Base-by-base conservation (phyloP, 1,140 invertebrate species). In the Formica exsecta region DNA sequence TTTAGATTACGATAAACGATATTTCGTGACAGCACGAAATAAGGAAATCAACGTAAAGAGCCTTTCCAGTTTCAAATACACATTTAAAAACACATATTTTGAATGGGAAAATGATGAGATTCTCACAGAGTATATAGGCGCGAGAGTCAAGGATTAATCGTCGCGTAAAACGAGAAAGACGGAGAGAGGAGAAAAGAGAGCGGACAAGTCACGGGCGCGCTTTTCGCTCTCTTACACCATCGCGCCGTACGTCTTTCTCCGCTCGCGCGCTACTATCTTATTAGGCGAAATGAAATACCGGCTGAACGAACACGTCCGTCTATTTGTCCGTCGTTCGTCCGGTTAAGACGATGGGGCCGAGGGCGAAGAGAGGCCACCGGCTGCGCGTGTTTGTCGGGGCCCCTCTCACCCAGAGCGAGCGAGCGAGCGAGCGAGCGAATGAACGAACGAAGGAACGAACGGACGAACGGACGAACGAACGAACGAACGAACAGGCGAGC, bases 281-380 rank as follows among this genome's bases (percentile, higher is more conserved):
- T 90, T 91, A 91, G 79, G 59, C 68, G 62, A 88, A 92, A 88
- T 89, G 44, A 80, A 89, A 87, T 90, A 88, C 76, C 65, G 87
- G 71, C 87, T 79, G 89, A 92, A 89, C 64, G 84, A 86, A 85
- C 79, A 91, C 84, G 88, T 92, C 85, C 84, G 86, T 88, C 89
- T 92, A 92, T 94, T 93, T 93, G 88, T 91, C 87, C 84, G 87
- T 65, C 68, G 66, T 74, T 62, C 73, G 73, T 88, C 80, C 86
- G 66, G 66, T 88, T 88, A 88, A 86, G 59, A 83, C 48, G 86
- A 90, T 59, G 77, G 77, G 73, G 84, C 83, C 73, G 86, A 90
- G 83, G 83, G 65, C 83, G 89, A 90, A 62, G 89, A 83, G 77
- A 88, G 57, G 75, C 79, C 80, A 68, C 88, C 79, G 88, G 77